A percentile compares a stretch with the other conserved stretches of the same genome.
Conservation (phyloP, 2,888 invertebrate species). For the Andrena chrysosceles region DNA sequence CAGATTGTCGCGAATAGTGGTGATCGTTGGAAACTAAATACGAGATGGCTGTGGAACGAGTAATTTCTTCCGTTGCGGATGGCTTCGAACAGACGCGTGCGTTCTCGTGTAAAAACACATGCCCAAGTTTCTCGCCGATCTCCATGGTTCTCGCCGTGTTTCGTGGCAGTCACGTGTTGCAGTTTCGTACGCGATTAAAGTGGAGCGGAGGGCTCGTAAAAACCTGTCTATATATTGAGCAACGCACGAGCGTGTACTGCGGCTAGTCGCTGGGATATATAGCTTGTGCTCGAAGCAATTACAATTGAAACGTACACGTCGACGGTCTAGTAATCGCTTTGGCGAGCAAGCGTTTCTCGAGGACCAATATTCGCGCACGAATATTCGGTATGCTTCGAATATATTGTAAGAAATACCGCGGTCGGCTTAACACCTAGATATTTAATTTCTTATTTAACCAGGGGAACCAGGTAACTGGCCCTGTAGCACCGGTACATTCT, state of each 20-base stretch:
- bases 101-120: conserved; percentile 30
- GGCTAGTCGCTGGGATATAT: conserved; percentile 32
- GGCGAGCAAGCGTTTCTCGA: conserved; percentile 5
- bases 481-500: conserved; percentile 27
- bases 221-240: conserved; percentile 45
- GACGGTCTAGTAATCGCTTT: conserved; percentile 26
- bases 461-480: conserved; percentile 16
- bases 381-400: not conserved
- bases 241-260: conserved; percentile 46
- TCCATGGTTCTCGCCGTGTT: not conserved
- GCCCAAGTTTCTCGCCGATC: conserved; percentile 6
- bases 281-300: conserved; percentile 58
- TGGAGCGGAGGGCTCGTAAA: conserved; percentile 15
- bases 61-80: not conserved
- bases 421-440: conserved; percentile 26
- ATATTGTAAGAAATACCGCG: conserved; percentile 17
- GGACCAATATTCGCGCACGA: not conserved
- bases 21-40: not conserved
- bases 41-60: not conserved
- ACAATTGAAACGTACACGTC: conserved; percentile 69
- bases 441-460: conserved; percentile 31
- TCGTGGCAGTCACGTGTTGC: conserved; percentile 14
- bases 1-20: not conserved
- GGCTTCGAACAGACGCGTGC: conserved; percentile 17
- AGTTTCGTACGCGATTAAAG: not conserved